A percentile compares a stretch with the other conserved stretches of the same genome.
These are phyloP conservation scores for Drosophila nikananu DNA, from an alignment of 1,140 invertebrate species.

Conservation along the genomic window DNA sequence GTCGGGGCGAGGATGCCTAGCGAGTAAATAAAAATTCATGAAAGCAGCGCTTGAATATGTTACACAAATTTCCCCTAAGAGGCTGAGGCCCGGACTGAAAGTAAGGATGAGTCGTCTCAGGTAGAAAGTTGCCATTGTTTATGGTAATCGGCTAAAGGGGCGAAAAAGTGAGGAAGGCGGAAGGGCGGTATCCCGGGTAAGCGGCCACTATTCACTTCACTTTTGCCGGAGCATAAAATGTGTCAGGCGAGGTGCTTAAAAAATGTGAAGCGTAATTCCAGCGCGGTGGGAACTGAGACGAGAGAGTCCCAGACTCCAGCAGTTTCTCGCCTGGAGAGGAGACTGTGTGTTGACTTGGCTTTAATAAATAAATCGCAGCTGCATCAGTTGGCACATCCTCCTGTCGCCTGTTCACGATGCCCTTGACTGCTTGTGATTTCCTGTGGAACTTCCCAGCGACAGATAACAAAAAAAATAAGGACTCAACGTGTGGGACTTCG, in stretches of 20 bases:
- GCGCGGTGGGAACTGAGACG: conserved; percentile 4
- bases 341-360: conserved; percentile 50
- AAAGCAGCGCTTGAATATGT: conserved; percentile 57
- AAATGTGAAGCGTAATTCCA: conserved; percentile 53
- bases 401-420: conserved; percentile 59
- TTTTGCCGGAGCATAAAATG: conserved; percentile 61
- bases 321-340: conserved; percentile 21
- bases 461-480: conserved; percentile 65
- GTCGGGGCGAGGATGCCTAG: conserved; percentile 36
- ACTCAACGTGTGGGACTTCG: neutral
- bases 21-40: conserved; percentile 66
- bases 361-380: conserved; percentile 80
- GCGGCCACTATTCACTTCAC: conserved; percentile 72
- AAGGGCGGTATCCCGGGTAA: neutral
- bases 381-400: conserved; percentile 64
- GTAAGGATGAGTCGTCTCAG: conserved; percentile 41
- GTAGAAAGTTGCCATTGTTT: conserved; percentile 65
- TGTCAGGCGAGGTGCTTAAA: conserved; percentile 75
- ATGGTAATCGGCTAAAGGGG: conserved; percentile 42
- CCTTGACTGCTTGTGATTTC: conserved; percentile 71
- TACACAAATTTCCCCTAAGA: conserved; percentile 50
- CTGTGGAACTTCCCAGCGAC: conserved; percentile 58
- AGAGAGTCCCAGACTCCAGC: conserved; percentile 6
- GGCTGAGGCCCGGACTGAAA: conserved; percentile 30
- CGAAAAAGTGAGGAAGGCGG: neutral